Evolutionary conservation across 2,113 vertebrate species (phyloP), one percentile per base, ranked within the genome.

Genomic region (Galemys pyrenaicus): DNA sequence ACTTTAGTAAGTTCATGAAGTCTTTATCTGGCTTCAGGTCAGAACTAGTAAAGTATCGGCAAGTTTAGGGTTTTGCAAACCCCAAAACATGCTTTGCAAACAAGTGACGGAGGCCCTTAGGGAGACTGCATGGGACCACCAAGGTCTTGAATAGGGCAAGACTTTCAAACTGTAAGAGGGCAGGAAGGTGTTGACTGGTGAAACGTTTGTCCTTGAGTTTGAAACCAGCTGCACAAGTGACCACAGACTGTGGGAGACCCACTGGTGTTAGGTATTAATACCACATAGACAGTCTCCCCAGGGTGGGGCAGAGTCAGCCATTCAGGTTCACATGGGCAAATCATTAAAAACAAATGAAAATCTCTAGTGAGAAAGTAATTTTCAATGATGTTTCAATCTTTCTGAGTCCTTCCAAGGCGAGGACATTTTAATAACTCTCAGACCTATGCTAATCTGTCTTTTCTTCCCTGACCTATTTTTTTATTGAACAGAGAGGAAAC

Each of bases 1-100:
- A 22, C 19, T 68, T 80, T 24, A n/a, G 20, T 13, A 51, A 83
- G 37, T 68, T 75, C 32, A 9, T 28, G 46, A 22, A 41, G 37
- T n/a, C 81, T 91, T 86, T 58, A 12, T 41, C 62, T 87, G 85
- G 65, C 78, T 93, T 74, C 64, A 56, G 26, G 20, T 94, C 56
- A 24, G 39, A 60, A 51, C 30, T 49, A 24, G 54, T 78, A 35
- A 0, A 7, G 26, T 39, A 41, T 71, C 10, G 10, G 74, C 54
- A 54, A 67, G 11, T 92, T 93, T 46, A 85, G 68, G 73, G 51
- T 82, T 92, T 96, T 79, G 88, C 12, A 86, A 71, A 28, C n/a
- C 79, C 35, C 5, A 1, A 78, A 51, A 49, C 56, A 30, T 13
- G 28, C 56, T 62, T 71, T 91, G 84, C 49, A 65, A 83, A 80